These are phyloP conservation scores for Cerastis rubricosa DNA, from an alignment of 2,888 invertebrate species.

Conservation along the genomic window DNA sequence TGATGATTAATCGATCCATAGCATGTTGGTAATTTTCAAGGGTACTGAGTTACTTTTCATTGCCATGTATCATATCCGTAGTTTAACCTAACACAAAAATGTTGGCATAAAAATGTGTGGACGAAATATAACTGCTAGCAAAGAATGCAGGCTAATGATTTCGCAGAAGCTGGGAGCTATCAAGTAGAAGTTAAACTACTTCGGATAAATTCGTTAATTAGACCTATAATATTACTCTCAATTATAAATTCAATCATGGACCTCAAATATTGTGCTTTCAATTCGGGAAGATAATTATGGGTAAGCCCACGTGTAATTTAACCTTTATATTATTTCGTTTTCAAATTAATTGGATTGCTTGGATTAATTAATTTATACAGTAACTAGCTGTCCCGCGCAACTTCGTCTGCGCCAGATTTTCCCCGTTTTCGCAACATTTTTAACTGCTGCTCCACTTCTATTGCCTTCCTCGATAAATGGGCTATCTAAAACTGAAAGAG, in stretches of 20 bases:
- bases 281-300: neutral
- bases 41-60: neutral
- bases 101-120: neutral
- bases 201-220: neutral
- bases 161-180: neutral
- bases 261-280: constrained; percentile 1
- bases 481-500: no score
- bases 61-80: neutral
- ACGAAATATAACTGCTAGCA: neutral
- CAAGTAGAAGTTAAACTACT: neutral
- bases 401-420: no score
- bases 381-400: no score
- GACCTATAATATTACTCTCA: neutral
- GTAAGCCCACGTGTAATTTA: neutral
- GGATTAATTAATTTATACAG: neutral
- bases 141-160: neutral
- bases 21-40: neutral
- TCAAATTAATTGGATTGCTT: neutral
- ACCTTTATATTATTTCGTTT: neutral
- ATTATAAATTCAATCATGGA: neutral
- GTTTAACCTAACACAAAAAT: neutral
- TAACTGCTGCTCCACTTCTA: no score
- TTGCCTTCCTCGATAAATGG: no score
- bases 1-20: neutral
- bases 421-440: no score